Evolutionary conservation across 2,888 invertebrate genomes (phyloP).

Genomic region (Drosophila cognata): DNA sequence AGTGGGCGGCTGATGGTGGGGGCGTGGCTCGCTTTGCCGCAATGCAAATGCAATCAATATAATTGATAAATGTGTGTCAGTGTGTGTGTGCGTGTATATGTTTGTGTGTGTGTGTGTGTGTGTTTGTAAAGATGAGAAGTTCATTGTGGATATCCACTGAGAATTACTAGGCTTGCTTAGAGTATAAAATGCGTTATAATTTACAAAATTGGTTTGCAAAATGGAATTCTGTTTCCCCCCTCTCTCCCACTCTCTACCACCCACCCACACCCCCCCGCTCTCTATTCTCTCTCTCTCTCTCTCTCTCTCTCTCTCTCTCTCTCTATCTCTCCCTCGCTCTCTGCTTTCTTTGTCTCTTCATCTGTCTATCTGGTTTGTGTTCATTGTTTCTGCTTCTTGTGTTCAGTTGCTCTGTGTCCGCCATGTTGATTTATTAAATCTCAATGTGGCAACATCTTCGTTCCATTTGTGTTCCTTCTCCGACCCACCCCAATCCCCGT

Average conservation of each 20-base stretch:
- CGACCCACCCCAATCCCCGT: neutral
- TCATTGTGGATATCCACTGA: slow-evolving; percentile 45
- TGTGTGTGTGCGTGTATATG: slow-evolving; percentile 1
- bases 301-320: too few relatives aligned
- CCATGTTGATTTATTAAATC: slow-evolving; percentile 70
- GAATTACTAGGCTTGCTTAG: slow-evolving; percentile 45
- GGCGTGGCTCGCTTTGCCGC: slow-evolving; percentile 33
- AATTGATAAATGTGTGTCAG: slow-evolving; percentile 59
- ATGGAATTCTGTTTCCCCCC: slow-evolving; percentile 37
- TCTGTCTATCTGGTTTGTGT: neutral
- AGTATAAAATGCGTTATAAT: slow-evolving; percentile 61
- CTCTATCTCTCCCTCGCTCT: neutral
- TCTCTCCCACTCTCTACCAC: too few relatives aligned
- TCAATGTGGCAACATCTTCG: slow-evolving; percentile 48
- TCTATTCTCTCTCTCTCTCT: neutral
- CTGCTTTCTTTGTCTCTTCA: neutral
- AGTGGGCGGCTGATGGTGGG: neutral
- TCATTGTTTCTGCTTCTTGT: slow-evolving; percentile 6
- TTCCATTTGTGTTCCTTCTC: slow-evolving; percentile 1
- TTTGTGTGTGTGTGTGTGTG: neutral
- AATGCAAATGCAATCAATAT: slow-evolving; percentile 80
- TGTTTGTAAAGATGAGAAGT: slow-evolving; percentile 12
- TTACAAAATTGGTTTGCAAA: slow-evolving; percentile 66
- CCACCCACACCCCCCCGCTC: neutral
- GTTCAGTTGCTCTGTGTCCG: slow-evolving; percentile 28